Evolutionary conservation across 92 coral and sea anemone genomes (phyloP).

Genomic region (Pocillopora grandis): DNA sequence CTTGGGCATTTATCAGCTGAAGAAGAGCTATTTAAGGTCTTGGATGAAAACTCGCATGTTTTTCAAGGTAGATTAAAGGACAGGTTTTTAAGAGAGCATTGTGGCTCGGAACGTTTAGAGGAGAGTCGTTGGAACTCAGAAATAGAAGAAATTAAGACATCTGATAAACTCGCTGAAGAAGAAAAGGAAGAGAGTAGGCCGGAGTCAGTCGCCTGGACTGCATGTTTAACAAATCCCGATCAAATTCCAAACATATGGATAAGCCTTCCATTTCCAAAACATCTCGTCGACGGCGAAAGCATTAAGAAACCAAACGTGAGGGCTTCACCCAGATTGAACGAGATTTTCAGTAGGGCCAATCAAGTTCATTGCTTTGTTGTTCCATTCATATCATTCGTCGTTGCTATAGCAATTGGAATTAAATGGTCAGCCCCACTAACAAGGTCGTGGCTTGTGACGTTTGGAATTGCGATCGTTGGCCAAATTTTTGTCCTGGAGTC

Average conservation of each 20-base stretch:
- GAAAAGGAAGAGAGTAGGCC: not conserved
- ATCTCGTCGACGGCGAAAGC: constrained; percentile 46
- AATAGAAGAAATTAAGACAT: not conserved
- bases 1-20: constrained; percentile 29
- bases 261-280: constrained; percentile 59
- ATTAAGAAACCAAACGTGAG: constrained; percentile 27
- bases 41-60: not conserved
- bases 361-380: constrained; percentile 41
- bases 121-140: not conserved
- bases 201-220: constrained; percentile 19
- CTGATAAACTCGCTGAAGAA: not conserved
- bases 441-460: constrained; percentile 55
- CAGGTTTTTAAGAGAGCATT: not conserved
- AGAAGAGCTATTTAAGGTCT: constrained; percentile 1
- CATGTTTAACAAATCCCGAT: constrained; percentile 38
- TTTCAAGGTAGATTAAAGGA: too few species aligned
- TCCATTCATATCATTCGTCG: constrained; percentile 31
- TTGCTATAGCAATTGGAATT: constrained; percentile 40
- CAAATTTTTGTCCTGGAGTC: constrained; percentile 52
- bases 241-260: constrained; percentile 64
- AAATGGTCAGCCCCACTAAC: constrained; percentile 42
- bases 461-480: constrained; percentile 30
- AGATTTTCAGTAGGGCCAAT: constrained; percentile 22
- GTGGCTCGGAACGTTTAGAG: not conserved
- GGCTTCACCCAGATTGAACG: constrained; percentile 16